Evolutionary conservation across 1,140 invertebrate genomes (phyloP).

Genomic region (Drosophila murphyi): DNA sequence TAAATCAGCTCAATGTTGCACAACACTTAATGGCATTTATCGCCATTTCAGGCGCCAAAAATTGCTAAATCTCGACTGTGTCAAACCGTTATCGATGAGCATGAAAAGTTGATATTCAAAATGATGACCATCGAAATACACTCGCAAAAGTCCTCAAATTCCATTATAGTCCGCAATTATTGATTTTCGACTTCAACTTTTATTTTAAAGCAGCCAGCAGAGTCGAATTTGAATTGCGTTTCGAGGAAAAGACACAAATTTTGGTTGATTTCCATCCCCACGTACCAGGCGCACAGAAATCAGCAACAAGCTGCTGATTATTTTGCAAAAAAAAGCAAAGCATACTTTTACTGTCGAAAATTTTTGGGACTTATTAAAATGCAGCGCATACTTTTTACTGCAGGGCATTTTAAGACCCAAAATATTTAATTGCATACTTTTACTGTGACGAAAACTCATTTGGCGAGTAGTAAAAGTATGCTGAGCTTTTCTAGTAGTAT

Average conservation of each 20-base stretch:
- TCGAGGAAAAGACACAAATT: not conserved
- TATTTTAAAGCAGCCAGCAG: not conserved
- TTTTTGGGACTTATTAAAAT: no score
- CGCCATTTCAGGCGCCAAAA: constrained; percentile 7
- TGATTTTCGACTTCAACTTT: not conserved
- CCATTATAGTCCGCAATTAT: not conserved
- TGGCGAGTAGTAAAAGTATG: no score
- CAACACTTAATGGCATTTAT: constrained; percentile 2
- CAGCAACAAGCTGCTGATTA: not conserved
- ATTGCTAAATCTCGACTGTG: not conserved
- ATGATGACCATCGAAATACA: no score
- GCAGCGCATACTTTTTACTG: no score
- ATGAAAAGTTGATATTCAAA: not conserved
- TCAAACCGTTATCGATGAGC: not conserved
- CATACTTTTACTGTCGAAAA: no score
- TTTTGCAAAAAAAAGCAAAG: no score
- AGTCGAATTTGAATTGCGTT: not conserved
- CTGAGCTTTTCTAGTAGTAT: no score
- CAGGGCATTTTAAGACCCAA: no score
- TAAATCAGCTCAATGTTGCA: constrained; percentile 41
- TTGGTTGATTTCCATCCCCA: not conserved
- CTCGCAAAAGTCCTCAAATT: not conserved
- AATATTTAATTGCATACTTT: no score
- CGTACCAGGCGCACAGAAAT: not conserved
- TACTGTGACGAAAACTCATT: no score